A percentile compares a stretch with the other conserved stretches of the same genome.
These are phyloP conservation scores for Carapus acus DNA, from an alignment of 2,797 vertebrate species.

Conservation along the genomic window DNA sequence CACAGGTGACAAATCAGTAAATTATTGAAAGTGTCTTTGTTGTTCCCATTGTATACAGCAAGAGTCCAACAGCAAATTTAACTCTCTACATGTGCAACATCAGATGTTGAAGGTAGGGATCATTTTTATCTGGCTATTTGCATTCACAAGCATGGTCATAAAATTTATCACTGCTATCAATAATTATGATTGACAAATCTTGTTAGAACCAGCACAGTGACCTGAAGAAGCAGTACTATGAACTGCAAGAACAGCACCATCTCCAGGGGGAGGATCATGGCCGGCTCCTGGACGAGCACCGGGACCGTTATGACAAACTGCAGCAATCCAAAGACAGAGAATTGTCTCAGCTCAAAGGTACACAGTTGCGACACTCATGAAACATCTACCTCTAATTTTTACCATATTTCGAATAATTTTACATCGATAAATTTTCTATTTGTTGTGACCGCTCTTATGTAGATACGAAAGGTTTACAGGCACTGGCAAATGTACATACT, in stretches of 20 bases:
- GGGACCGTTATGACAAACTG: constrained; percentile 77
- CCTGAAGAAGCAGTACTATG: constrained; percentile 87
- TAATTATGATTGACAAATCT: too few species aligned
- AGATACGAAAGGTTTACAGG: too few species aligned
- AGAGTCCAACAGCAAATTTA: constrained; percentile 82
- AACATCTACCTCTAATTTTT: too few species aligned
- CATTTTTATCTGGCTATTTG: too few species aligned
- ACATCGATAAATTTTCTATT: too few species aligned
- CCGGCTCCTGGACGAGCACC: constrained; percentile 82
- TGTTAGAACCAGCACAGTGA: constrained; percentile 92
- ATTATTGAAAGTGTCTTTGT: too few species aligned
- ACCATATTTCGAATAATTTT: too few species aligned
- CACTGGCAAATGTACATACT: too few species aligned
- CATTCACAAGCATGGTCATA: too few species aligned
- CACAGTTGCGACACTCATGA: too few species aligned
- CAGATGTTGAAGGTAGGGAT: constrained; percentile 88
- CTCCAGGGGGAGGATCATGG: constrained; percentile 84
- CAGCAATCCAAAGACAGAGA: constrained; percentile 86
- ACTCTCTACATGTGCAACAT: constrained; percentile 92
- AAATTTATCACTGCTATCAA: background rate
- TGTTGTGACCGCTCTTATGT: too few species aligned
- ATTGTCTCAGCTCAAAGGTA: constrained; percentile 89
- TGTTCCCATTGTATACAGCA: constrained; percentile 73
- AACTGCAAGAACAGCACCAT: constrained; percentile 86
- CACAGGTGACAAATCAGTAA: too few species aligned